Conservation (phyloP, 2,797 vertebrate genomes). For the Halcyon badia region DNA sequence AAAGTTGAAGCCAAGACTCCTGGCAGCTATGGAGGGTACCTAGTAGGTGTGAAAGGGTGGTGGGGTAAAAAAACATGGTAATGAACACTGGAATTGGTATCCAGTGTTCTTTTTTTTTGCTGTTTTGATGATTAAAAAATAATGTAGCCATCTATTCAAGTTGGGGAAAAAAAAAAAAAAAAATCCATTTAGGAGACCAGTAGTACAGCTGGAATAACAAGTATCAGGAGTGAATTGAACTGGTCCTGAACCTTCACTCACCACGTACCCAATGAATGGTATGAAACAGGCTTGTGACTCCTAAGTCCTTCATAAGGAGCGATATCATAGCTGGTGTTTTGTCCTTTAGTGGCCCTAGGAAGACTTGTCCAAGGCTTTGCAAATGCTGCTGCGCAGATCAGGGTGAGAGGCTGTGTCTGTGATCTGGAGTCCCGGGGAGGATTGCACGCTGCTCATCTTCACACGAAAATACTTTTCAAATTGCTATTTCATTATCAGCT, state of each 20-base stretch:
- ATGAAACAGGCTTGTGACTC: neutral
- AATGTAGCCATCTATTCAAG: neutral
- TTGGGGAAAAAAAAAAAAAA: neutral
- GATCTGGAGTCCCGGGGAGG: neutral
- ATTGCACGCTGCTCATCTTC: neutral
- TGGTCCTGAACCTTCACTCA: neutral
- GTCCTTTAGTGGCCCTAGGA: neutral
- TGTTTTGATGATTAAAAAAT: neutral
- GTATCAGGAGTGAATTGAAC: neutral
- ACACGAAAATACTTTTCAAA: neutral
- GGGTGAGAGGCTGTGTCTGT: neutral
- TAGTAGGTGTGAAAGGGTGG: accelerated
- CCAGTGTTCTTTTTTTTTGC: neutral
- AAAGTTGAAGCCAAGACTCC: neutral
- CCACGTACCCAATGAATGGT: accelerated
- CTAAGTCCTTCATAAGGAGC: neutral
- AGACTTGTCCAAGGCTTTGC: neutral
- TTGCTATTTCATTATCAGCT: neutral
- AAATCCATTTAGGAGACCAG: neutral
- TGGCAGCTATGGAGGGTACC: neutral
- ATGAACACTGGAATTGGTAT: neutral
- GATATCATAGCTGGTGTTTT: neutral
- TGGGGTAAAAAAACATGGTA: neutral
- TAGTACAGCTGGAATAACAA: neutral
- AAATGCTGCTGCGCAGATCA: neutral